phyloP scores from a whole-genome alignment of 2,113 vertebrate genomes.

The Rhadina sibilatrix region DNA sequence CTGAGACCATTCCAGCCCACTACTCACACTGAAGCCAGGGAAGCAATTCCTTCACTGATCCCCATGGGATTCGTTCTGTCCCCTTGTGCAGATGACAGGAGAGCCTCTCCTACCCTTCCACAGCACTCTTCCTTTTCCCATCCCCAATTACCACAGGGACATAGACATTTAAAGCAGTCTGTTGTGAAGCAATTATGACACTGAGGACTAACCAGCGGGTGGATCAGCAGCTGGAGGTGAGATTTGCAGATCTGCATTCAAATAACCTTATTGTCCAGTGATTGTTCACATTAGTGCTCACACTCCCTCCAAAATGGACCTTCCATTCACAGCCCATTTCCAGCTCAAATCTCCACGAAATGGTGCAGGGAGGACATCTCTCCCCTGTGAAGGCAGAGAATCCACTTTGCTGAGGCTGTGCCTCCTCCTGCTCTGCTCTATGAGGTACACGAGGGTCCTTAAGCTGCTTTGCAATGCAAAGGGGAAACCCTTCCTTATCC shows the following conservation, averaged over 20 bases:
- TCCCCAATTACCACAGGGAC: neutral
- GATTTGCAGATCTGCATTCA: neutral
- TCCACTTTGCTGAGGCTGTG: neutral
- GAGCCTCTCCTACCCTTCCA: neutral
- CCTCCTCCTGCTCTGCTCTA: neutral
- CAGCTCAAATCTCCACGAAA: neutral
- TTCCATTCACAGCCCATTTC: neutral
- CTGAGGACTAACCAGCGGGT: neutral
- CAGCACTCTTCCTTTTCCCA: neutral
- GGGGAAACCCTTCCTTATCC: neutral
- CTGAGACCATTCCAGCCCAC: neutral
- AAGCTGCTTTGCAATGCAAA: neutral
- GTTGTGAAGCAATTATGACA: slow-evolving; percentile 28
- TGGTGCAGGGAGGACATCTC: neutral
- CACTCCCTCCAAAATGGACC: neutral
- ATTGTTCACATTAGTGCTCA: neutral
- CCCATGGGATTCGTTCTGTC: fast-evolving
- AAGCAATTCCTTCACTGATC: neutral
- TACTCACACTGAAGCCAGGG: neutral
- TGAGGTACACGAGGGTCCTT: neutral
- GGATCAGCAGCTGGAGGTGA: neutral
- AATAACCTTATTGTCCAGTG: neutral
- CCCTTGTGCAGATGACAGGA: neutral
- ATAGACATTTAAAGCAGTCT: neutral
- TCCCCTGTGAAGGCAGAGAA: neutral